Evolutionary conservation across 2,113 vertebrate genomes (phyloP).

Genomic region (Cyprinus carpio): DNA sequence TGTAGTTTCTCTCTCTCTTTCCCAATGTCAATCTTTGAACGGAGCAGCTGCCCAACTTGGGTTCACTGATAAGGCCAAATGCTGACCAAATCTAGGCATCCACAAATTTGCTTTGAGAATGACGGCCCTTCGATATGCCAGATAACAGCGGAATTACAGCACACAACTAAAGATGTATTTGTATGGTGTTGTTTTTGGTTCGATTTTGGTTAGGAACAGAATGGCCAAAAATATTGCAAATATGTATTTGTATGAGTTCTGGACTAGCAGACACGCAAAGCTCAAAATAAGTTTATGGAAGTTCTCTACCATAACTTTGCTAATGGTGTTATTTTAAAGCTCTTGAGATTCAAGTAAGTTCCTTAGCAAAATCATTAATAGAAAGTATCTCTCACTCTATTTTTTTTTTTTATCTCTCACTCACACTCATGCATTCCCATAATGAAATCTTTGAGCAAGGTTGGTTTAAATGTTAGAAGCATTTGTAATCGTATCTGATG

Average conservation of each 20-base stretch:
- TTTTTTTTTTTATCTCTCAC: constrained; percentile 12
- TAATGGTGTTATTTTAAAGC: constrained; percentile 76
- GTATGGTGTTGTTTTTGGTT: constrained; percentile 69
- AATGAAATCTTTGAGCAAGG: constrained; percentile 65
- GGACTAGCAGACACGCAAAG: constrained; percentile 65
- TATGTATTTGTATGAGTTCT: background rate
- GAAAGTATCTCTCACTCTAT: constrained; percentile 41
- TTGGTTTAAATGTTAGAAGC: constrained; percentile 59
- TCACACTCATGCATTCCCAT: constrained; percentile 54
- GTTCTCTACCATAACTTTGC: constrained; percentile 60
- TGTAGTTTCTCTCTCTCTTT: constrained; percentile 9
- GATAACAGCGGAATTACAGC: constrained; percentile 7
- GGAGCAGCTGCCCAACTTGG: background rate
- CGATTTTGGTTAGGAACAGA: constrained; percentile 69
- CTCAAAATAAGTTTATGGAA: background rate
- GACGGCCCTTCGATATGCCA: background rate
- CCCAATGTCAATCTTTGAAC: background rate
- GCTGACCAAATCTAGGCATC: background rate
- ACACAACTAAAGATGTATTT: constrained; percentile 22
- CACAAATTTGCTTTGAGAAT: constrained; percentile 32
- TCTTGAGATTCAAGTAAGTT: constrained; percentile 76
- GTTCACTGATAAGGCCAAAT: background rate
- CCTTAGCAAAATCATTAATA: constrained; percentile 64
- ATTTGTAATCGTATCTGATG: constrained; percentile 63
- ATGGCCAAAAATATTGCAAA: constrained; percentile 53